These are phyloP conservation scores for Ctena decussata DNA, from an alignment of 2,888 invertebrate genomes.

Conservation along the genomic window DNA sequence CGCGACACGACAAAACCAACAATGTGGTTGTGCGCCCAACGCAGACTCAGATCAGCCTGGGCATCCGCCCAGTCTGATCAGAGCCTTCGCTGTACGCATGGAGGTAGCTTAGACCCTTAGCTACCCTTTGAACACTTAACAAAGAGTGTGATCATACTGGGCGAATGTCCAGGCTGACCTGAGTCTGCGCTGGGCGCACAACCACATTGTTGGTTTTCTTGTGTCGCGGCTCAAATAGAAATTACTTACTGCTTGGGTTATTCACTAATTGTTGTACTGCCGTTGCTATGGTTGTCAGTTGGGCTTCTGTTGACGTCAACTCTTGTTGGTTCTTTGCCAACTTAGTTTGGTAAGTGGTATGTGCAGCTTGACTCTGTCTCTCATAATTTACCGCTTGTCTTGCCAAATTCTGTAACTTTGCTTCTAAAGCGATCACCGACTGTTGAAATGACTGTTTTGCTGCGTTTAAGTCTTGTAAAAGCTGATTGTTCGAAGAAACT, in stretches of 20 bases:
- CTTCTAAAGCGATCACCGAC: conserved; percentile 13
- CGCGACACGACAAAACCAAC: no score
- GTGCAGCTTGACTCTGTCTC: conserved; percentile 8
- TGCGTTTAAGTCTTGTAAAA: conserved; percentile 31
- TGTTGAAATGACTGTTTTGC: conserved; percentile 48
- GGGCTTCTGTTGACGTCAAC: conserved; percentile 18
- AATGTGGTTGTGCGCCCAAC: no score
- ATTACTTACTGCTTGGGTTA: background rate
- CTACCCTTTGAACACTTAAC: no score
- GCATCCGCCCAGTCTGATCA: no score
- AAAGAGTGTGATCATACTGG: no score
- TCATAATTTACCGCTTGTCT: conserved; percentile 7
- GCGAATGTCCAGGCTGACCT: no score
- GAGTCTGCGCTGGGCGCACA: no score
- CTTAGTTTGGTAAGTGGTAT: conserved; percentile 31
- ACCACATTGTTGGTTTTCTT: no score
- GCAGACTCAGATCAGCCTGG: no score
- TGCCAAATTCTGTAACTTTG: conserved; percentile 39
- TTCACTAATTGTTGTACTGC: background rate
- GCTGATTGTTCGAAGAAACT: background rate
- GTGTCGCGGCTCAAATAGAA: no score
- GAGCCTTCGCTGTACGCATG: no score
- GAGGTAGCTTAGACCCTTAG: no score
- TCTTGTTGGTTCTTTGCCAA: conserved; percentile 38
- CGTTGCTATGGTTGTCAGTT: conserved; percentile 18